Evolutionary conservation across 2,888 invertebrate genomes (phyloP), one percentile per base, ranked within the genome.

Genomic region (Agonum fuliginosum): DNA sequence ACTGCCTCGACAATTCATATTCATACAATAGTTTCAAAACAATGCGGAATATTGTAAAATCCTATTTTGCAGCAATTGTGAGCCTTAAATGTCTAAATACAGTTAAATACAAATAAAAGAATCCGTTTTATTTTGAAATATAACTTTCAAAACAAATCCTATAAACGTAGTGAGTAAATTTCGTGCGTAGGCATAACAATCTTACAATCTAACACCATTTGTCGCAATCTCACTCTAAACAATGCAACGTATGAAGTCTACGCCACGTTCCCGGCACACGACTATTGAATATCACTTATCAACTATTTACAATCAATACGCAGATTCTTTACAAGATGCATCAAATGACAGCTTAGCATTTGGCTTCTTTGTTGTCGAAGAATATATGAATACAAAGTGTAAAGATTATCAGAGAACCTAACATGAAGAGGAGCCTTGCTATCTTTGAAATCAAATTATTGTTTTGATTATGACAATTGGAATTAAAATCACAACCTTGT

Each of bases 381-480:
- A 62, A 62, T 58, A 14, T 62, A 62, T 24, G 24, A 62, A 62
- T 62, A 62, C 27, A 27, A 62, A 62, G 58, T 62, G 58, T 62
- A 30, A 62, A 62, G 6, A 12, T 46, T 1, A 10, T n/a, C 2
- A 17, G 8, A 30, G 8, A 3, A 30, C 30, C 8, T 6, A 30
- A 30, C 30, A 30, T 6, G n/a, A 30, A 30, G 30, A 30, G 8
- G 30, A 30, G 30, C 30, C n/a, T 30, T 30, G 4, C 30, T 30
- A 30, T 30, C 30, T 30, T 3, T 6, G 8, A 8, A 30, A 30
- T 30, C n/a, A n/a, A n/a, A n/a, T n/a, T n/a, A n/a, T n/a, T n/a
- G n/a, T n/a, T n/a, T n/a, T n/a, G n/a, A n/a, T n/a, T n/a, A n/a
- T n/a, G n/a, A n/a, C n/a, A n/a, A n/a, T n/a, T 30, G 30, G 30